These are phyloP conservation scores for Myiothlypis chrysogaster DNA, from an alignment of 2,797 vertebrate genomes.

Conservation along the genomic window DNA sequence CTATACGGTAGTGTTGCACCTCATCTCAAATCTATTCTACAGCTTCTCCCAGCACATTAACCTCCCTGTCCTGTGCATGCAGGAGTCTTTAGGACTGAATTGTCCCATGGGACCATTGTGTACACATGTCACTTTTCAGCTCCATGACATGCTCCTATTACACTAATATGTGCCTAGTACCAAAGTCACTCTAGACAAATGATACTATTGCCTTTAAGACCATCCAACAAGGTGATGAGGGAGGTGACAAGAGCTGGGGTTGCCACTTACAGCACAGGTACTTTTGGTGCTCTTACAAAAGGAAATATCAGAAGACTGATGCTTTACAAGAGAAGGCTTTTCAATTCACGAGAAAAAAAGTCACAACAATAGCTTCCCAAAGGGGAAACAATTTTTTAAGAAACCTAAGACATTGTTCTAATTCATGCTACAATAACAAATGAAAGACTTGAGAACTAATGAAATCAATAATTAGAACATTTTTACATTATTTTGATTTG, in stretches of 20 bases:
- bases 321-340: neutral
- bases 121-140: neutral
- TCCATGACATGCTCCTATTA: neutral
- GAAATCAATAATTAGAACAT: neutral
- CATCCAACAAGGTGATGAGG: neutral
- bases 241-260: neutral
- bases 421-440: neutral
- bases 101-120: neutral
- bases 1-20: neutral
- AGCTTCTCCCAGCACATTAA: neutral
- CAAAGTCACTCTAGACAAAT: neutral
- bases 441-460: neutral
- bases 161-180: accelerated
- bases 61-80: neutral
- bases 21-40: neutral
- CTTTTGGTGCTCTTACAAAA: neutral
- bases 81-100: neutral
- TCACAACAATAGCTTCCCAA: neutral
- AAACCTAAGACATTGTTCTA: neutral
- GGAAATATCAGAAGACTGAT: neutral
- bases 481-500: neutral
- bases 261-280: neutral
- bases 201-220: neutral
- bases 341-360: neutral
- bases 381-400: neutral